Evolutionary conservation across 2,797 vertebrate genomes (phyloP), one percentile per base, ranked within the genome.

Genomic region (Argyrosomus regius): DNA sequence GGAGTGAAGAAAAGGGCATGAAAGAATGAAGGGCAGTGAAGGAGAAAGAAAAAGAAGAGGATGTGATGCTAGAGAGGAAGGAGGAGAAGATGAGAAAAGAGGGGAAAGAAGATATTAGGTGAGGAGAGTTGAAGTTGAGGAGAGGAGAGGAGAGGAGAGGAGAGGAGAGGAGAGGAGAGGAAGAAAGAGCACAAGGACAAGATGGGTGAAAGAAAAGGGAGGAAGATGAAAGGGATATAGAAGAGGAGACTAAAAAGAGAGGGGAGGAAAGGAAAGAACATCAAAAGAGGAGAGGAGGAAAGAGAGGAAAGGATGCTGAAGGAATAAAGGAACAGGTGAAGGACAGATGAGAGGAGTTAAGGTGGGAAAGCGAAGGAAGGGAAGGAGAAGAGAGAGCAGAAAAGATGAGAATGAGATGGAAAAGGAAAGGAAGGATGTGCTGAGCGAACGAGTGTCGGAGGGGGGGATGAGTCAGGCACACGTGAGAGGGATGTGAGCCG

Each of bases 401-500:
- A 26, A 54, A 52, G 58, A 48, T 18, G 26, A 45, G 43, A 24
- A 18, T 1, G 57, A 24, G 67, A 64, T 43, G 45, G 11, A 35
- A 56, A 67, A 65, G 81, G 79, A 78, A 75, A 75, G 77, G 69
- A 54, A 62, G 80, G 69, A 75, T 48, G 75, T 16, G 26, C 54
- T n/a, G 76, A 77, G 73, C 26, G 22, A 58, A 72, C 9, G 73
- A 76, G 64, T 69, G 62, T 43, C 35, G 39, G 83, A 80, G 86
- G 46, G 67, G 79, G 67, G 79, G 75, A 83, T 92, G 89, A 93
- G 91, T 91, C 92, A 88, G 91, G 67, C 35, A 63, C 87, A 89
- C 80, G 82, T 92, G 92, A 91, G 89, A 20, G 69, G 62, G 86
- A 91, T 94, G 92, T 91, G 93, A 90, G 87, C 90, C 74, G 91